A percentile compares a stretch with the other conserved stretches of the same genome.
Conservation (phyloP, 1,140 invertebrate genomes). For the Anthonomus grandis region DNA sequence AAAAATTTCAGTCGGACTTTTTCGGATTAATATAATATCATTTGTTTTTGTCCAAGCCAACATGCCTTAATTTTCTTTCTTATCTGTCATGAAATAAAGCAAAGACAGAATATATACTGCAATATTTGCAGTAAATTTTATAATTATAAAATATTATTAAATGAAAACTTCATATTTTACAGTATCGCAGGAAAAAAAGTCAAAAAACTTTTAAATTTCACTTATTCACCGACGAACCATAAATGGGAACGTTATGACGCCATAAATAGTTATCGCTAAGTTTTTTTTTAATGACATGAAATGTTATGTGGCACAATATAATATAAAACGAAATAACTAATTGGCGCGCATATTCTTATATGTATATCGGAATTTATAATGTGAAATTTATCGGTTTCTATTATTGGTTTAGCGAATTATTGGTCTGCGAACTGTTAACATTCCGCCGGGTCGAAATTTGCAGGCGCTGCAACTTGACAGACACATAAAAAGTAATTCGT, state of each 20-base stretch:
- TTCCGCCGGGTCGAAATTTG: conserved; percentile 27
- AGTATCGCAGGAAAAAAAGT: neutral
- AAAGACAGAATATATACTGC: too few relatives aligned
- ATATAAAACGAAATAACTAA: conserved; percentile 20
- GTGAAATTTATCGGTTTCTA: conserved; percentile 29
- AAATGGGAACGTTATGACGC: conserved; percentile 8
- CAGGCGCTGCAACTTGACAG: conserved; percentile 22
- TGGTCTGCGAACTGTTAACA: conserved; percentile 34
- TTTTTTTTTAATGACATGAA: conserved; percentile 9
- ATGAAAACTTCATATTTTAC: neutral
- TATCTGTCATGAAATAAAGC: too few relatives aligned
- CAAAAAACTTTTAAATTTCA: conserved; percentile 5
- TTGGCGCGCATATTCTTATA: conserved; percentile 18
- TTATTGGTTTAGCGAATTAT: conserved; percentile 28
- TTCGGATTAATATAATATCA: too few relatives aligned
- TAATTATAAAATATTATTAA: neutral
- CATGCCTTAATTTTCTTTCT: too few relatives aligned
- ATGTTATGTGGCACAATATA: conserved; percentile 24
- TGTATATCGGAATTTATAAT: conserved; percentile 24
- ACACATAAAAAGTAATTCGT: conserved; percentile 35
- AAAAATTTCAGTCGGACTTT: conserved; percentile 51
- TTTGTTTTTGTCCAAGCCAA: conserved; percentile 4
- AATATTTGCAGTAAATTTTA: too few relatives aligned
- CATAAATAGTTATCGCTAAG: conserved; percentile 3
- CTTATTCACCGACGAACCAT: conserved; percentile 11